A percentile compares a stretch with the other conserved stretches of the same genome.
Evolutionary conservation across 1,140 invertebrate genomes (phyloP).

Genomic region (Hycleus cichorii): DNA sequence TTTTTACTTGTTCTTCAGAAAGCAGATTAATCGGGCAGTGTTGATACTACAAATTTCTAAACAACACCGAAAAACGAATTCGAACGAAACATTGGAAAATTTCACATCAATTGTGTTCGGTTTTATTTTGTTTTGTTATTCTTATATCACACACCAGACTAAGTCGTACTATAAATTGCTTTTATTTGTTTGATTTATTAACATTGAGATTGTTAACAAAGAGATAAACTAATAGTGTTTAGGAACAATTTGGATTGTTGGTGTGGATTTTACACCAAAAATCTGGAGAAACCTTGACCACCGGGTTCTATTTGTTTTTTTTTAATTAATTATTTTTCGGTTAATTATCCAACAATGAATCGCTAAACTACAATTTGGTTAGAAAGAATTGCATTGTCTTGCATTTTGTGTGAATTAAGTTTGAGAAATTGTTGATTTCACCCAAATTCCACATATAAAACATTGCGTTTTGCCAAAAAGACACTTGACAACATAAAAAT

Average conservation of each 20-base stretch:
- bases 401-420: constrained; percentile 20
- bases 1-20: too few species aligned
- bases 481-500: constrained; percentile 24
- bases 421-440: constrained; percentile 27
- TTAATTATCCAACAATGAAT: too few species aligned
- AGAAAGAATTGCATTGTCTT: constrained; percentile 26
- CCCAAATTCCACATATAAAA: constrained; percentile 37
- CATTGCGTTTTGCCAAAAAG: constrained; percentile 40
- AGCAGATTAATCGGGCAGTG: background rate
- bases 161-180: constrained; percentile 35
- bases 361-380: constrained; percentile 8
- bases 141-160: constrained; percentile 33
- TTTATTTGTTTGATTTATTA: constrained; percentile 17
- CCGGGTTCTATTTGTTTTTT: constrained; percentile 12
- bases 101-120: too few species aligned
- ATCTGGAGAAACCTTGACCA: constrained; percentile 26
- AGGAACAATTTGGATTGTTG: constrained; percentile 23
- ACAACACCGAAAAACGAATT: constrained; percentile 12
- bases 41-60: background rate
- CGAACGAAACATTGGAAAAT: too few species aligned
- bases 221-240: background rate
- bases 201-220: background rate
- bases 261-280: constrained; percentile 8
- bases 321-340: too few species aligned
- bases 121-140: background rate